Percentiles rank a stretch among this genome's conserved stretches.
Evolutionary conservation across 2,113 vertebrate species (phyloP).

Genomic region (Hipposideros armiger): DNA sequence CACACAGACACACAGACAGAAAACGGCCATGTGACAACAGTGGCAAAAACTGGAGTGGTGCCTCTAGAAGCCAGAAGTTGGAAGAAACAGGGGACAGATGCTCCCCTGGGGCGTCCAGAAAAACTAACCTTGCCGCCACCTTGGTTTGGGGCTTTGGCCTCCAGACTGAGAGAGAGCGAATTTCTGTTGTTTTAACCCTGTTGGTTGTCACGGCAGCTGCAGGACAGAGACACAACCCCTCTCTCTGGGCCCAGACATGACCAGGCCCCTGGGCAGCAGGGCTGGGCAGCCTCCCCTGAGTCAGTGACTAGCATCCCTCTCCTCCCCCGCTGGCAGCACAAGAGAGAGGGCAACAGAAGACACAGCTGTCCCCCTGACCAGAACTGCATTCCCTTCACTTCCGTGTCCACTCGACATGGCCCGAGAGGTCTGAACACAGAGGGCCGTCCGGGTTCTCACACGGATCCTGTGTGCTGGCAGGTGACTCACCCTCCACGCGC

Average conservation of each 20-base stretch:
- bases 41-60: fast-evolving
- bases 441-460: not conserved
- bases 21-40: fast-evolving
- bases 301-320: too few species aligned
- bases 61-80: fast-evolving
- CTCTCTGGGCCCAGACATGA: too few species aligned
- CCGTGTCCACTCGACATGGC: not conserved
- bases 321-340: too few species aligned
- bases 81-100: fast-evolving
- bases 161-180: fast-evolving
- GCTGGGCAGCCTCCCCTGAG: not conserved
- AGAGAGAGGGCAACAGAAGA: not conserved
- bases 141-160: fast-evolving
- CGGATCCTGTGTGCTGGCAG: too few species aligned
- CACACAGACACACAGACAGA: fast-evolving
- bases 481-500: too few species aligned
- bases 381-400: fast-evolving
- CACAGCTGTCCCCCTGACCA: not conserved
- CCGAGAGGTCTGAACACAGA: too few species aligned
- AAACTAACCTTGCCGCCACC: fast-evolving
- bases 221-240: fast-evolving
- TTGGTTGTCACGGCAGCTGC: fast-evolving
- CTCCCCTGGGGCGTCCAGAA: fast-evolving
- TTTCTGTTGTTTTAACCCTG: fast-evolving
- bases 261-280: not conserved